Percentiles rank a stretch among this genome's conserved stretches.
These are phyloP conservation scores for Danionella cerebrum DNA, from an alignment of 2,113 vertebrate species.

Conservation along the genomic window DNA sequence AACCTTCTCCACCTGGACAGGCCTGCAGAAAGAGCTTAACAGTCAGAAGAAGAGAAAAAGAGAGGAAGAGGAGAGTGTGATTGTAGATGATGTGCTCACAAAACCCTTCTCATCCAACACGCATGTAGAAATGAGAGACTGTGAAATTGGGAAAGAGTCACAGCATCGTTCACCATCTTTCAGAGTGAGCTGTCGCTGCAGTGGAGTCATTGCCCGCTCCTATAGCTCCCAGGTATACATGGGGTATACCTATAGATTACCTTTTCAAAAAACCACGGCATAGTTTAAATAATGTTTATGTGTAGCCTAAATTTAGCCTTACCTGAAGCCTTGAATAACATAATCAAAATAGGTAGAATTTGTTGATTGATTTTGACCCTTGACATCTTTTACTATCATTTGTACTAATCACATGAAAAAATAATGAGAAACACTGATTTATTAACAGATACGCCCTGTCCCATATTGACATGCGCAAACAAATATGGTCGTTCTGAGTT, in stretches of 20 bases:
- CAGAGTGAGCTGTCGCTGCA: constrained; percentile 84
- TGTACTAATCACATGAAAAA: too few species aligned
- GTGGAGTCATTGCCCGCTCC: constrained; percentile 65
- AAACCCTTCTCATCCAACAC: not conserved
- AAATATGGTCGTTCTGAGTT: too few species aligned
- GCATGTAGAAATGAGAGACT: not conserved
- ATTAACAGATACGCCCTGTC: too few species aligned
- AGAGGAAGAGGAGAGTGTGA: not conserved
- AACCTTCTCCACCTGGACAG: constrained; percentile 51
- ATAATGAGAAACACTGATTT: too few species aligned
- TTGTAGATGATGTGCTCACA: not conserved
- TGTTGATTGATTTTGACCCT: too few species aligned
- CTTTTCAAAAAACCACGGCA: not conserved
- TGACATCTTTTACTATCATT: too few species aligned
- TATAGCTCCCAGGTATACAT: constrained; percentile 71
- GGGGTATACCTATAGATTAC: not conserved
- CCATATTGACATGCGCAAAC: too few species aligned
- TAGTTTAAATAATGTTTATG: not conserved
- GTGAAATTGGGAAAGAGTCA: not conserved
- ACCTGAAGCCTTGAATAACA: too few species aligned
- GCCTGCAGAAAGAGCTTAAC: constrained; percentile 49
- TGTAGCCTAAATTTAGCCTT: too few species aligned
- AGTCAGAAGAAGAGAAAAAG: constrained; percentile 26
- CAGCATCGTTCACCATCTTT: constrained; percentile 51
- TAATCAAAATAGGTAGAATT: too few species aligned